Conservation (phyloP, 1,140 invertebrate genomes). For the Orchesella cincta region DNA sequence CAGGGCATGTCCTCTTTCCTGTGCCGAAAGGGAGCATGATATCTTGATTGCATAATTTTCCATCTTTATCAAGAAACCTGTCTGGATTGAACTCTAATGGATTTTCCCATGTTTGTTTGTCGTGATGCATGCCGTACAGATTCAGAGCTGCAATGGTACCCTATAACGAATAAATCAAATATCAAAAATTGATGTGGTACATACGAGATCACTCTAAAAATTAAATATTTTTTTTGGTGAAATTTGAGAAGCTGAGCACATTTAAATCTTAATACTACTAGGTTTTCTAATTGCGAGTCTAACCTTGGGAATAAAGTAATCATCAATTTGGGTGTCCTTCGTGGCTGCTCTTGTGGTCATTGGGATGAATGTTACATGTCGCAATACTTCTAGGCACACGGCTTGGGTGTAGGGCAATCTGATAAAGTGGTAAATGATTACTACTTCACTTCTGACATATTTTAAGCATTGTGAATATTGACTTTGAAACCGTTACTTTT, state of each 20-base stretch:
- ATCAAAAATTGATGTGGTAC: background rate
- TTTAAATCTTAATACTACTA: background rate
- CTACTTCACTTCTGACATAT: too few relatives aligned
- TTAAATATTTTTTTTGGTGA: background rate
- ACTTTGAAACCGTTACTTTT: constrained; percentile 61
- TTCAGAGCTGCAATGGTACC: constrained; percentile 56
- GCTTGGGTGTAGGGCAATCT: constrained; percentile 79
- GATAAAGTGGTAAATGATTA: background rate
- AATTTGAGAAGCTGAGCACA: background rate
- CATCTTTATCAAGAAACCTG: constrained; percentile 43
- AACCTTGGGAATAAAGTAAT: constrained; percentile 76
- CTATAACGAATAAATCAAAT: constrained; percentile 22
- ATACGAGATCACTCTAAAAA: background rate
- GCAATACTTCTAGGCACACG: constrained; percentile 70
- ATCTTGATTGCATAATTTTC: constrained; percentile 40
- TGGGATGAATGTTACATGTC: constrained; percentile 75
- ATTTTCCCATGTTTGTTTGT: constrained; percentile 48
- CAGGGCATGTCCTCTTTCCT: constrained; percentile 36
- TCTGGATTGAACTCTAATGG: constrained; percentile 48
- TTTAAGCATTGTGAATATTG: too few relatives aligned
- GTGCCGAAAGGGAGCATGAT: constrained; percentile 36
- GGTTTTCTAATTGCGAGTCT: background rate
- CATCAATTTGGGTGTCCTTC: constrained; percentile 68
- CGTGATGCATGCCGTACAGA: constrained; percentile 56
- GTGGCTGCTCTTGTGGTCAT: constrained; percentile 74